Conservation (phyloP, 2,888 invertebrate species). For the Pachliopta kotzebuea region DNA sequence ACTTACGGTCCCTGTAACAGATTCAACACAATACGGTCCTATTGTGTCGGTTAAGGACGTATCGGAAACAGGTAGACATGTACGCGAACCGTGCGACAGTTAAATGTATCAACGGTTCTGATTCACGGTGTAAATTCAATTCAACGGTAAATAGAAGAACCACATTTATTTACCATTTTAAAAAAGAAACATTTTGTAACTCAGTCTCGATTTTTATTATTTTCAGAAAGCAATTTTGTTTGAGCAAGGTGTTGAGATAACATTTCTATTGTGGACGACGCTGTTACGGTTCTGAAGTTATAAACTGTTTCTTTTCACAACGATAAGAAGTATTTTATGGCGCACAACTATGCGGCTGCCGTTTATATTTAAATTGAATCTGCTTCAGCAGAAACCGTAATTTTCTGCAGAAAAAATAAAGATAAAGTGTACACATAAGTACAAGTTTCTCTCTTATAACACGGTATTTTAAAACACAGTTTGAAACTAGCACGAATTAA, state of each 20-base stretch:
- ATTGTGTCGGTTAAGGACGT: slow-evolving; percentile 14
- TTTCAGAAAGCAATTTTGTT: slow-evolving; percentile 16
- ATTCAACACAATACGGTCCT: slow-evolving; percentile 2
- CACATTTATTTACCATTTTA: not conserved
- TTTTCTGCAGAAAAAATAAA: not conserved
- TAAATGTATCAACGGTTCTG: slow-evolving; percentile 16
- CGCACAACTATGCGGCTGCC: slow-evolving; percentile 17
- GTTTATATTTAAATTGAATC: slow-evolving; percentile 25
- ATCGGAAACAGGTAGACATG: slow-evolving; percentile 18
- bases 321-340: slow-evolving; percentile 24
- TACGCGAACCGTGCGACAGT: slow-evolving; percentile 14
- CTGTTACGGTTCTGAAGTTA: slow-evolving; percentile 21
- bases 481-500: too few species aligned
- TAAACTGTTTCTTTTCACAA: slow-evolving; percentile 21
- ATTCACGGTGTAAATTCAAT: slow-evolving; percentile 15
- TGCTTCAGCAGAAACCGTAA: not conserved
- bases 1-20: slow-evolving; percentile 3
- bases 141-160: not conserved
- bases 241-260: slow-evolving; percentile 20
- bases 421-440: not conserved
- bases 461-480: too few species aligned
- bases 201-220: not conserved
- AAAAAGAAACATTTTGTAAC: not conserved
- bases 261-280: slow-evolving; percentile 21
- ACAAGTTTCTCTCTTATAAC: too few species aligned